phyloP scores from a whole-genome alignment of 1,140 invertebrate genomes.

The Microplitis demolitor region DNA sequence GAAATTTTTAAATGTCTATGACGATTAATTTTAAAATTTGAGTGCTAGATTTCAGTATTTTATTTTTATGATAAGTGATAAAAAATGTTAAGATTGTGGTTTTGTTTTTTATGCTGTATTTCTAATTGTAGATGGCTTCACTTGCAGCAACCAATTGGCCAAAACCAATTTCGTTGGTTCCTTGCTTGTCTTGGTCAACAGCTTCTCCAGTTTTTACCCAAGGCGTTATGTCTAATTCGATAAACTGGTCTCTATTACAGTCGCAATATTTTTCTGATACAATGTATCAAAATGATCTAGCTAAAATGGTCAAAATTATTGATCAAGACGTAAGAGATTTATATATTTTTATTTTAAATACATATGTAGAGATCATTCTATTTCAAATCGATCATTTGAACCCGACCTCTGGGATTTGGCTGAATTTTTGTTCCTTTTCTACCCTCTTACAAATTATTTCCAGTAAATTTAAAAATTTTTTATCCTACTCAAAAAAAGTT shows the following conservation, averaged over 20 bases:
- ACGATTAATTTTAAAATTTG: too few relatives aligned
- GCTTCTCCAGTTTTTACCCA: conserved; percentile 94
- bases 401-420: too few relatives aligned
- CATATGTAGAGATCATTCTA: too few relatives aligned
- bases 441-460: too few relatives aligned
- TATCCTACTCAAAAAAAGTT: too few relatives aligned
- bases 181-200: conserved; percentile 96
- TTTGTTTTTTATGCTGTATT: not conserved
- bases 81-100: too few relatives aligned
- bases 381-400: too few relatives aligned
- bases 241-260: conserved; percentile 92
- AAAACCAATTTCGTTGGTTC: conserved; percentile 89
- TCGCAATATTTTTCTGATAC: conserved; percentile 87
- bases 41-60: too few relatives aligned
- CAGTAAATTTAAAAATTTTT: too few relatives aligned
- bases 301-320: conserved; percentile 77
- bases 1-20: too few relatives aligned
- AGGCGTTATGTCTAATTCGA: conserved; percentile 93
- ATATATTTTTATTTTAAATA: not conserved
- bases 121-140: conserved; percentile 85
- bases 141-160: conserved; percentile 94
- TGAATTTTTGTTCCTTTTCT: too few relatives aligned
- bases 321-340: conserved; percentile 63
- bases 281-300: conserved; percentile 79
- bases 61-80: not conserved